Conservation (phyloP, 2,797 vertebrate species). For the Lithobates sylvaticus region DNA sequence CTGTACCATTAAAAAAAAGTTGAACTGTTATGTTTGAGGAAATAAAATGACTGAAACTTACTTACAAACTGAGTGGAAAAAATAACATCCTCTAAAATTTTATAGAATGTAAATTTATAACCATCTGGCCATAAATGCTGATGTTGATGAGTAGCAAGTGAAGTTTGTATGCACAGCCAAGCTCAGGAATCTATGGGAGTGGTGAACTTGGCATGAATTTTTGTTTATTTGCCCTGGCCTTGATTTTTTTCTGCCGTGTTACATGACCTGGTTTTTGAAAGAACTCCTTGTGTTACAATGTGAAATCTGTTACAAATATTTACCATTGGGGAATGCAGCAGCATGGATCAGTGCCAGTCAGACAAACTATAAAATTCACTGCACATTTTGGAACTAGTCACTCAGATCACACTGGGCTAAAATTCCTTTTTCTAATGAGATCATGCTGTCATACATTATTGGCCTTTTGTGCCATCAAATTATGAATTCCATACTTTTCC, state of each 20-base stretch:
- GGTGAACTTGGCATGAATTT: conserved; percentile 88
- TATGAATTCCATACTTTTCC: conserved; percentile 86
- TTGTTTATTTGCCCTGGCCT: conserved; percentile 98
- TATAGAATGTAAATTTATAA: conserved; percentile 84
- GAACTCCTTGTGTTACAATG: conserved; percentile 92
- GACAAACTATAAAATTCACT: conserved; percentile 94
- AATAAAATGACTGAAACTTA: conserved; percentile 81
- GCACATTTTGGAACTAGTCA: conserved; percentile 91
- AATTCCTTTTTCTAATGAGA: conserved; percentile 95
- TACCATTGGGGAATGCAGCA: conserved; percentile 88
- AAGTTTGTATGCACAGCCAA: conserved; percentile 83
- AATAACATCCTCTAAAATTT: conserved; percentile 86
- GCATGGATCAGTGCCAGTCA: conserved; percentile 88
- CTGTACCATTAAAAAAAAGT: conserved; percentile 75
- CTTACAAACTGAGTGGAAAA: conserved; percentile 82
- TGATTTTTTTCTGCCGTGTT: conserved; percentile 83
- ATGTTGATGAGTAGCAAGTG: conserved; percentile 82
- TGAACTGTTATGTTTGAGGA: conserved; percentile 78
- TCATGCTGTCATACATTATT: conserved; percentile 93
- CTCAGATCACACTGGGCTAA: conserved; percentile 88
- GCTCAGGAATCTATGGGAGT: conserved; percentile 85
- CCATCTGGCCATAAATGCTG: conserved; percentile 96
- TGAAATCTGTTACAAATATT: conserved; percentile 99
- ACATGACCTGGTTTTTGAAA: conserved; percentile 89
- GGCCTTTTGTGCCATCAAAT: conserved; percentile 87